phyloP scores from a whole-genome alignment of 2,888 invertebrate species.

The Tetragnatha montana region DNA sequence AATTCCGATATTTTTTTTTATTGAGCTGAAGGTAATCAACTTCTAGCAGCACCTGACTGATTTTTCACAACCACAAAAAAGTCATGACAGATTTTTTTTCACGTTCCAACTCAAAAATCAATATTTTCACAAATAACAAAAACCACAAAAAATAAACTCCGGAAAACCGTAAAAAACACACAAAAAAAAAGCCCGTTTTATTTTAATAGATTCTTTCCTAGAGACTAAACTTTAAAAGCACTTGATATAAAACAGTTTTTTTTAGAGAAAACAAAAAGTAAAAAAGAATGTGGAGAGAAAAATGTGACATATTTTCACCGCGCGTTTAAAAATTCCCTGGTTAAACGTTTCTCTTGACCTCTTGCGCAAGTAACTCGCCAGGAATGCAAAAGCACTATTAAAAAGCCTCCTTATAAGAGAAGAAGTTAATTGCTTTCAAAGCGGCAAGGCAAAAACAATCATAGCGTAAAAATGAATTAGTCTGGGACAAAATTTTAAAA shows the following conservation, averaged over 20 bases:
- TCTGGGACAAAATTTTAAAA: conserved; percentile 68
- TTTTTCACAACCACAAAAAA: too few relatives aligned
- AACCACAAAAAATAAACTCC: too few relatives aligned
- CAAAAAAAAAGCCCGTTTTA: neutral
- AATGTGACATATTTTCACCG: conserved; percentile 64
- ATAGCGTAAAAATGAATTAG: conserved; percentile 64
- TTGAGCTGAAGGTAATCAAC: too few relatives aligned
- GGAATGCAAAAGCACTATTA: conserved; percentile 62
- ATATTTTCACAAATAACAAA: too few relatives aligned
- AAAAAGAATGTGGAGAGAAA: conserved; percentile 13
- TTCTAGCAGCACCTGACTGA: too few relatives aligned
- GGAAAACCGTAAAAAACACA: too few relatives aligned
- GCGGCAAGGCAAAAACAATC: conserved; percentile 61
- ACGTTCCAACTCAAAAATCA: too few relatives aligned
- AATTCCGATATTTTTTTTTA: too few relatives aligned
- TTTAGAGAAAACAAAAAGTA: conserved; percentile 27
- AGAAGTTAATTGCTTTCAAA: conserved; percentile 70
- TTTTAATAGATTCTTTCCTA: conserved; percentile 57
- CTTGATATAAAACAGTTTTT: conserved; percentile 30
- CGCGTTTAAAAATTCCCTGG: conserved; percentile 13
- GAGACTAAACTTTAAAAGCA: conserved; percentile 51
- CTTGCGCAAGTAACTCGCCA: neutral
- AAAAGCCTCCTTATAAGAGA: conserved; percentile 64
- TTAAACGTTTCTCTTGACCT: conserved; percentile 60
- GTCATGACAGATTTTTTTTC: too few relatives aligned